Percentiles rank a stretch among this genome's conserved stretches.
Evolutionary conservation across 1,140 invertebrate species (phyloP).

Genomic region (Rhizoglyphus robini): DNA sequence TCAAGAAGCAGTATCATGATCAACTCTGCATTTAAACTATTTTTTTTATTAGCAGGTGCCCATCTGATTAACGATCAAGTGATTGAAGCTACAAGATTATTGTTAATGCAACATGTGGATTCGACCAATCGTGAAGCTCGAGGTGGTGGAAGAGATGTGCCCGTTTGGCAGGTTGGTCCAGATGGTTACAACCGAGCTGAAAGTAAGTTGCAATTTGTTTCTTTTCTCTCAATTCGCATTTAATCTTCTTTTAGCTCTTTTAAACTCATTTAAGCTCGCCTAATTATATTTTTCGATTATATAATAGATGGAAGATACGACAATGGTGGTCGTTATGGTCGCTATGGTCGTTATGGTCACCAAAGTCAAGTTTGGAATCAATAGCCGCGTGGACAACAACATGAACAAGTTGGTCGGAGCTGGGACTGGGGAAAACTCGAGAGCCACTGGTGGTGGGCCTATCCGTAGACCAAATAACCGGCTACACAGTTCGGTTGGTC

Average conservation of each 20-base stretch:
- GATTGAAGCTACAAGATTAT: slow-evolving; percentile 41
- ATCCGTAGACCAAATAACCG: slow-evolving; percentile 19
- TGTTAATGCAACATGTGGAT: slow-evolving; percentile 38
- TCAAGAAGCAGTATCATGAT: no score
- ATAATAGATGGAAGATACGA: slow-evolving; percentile 14
- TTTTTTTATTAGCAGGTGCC: no score
- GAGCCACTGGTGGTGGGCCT: slow-evolving; percentile 25
- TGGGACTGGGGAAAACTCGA: slow-evolving; percentile 6
- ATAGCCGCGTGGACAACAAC: no score
- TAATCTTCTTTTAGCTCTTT: no score
- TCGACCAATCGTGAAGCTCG: slow-evolving; percentile 26
- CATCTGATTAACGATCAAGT: slow-evolving; percentile 36
- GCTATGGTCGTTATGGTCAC: neutral
- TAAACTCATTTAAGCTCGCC: no score
- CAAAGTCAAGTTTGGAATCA: neutral
- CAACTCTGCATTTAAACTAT: no score
- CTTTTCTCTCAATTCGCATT: no score
- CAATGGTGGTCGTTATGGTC: slow-evolving; percentile 4
- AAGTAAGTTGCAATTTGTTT: slow-evolving; percentile 15
- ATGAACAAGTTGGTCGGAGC: slow-evolving; percentile 16
- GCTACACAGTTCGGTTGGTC: slow-evolving; percentile 22
- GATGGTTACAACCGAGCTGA: slow-evolving; percentile 1
- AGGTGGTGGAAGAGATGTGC: slow-evolving; percentile 17
- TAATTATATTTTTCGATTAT: neutral
- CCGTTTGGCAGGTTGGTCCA: slow-evolving; percentile 13